These are phyloP conservation scores for Tiliqua scincoides DNA, from an alignment of 2,113 vertebrate genomes.

Conservation along the genomic window DNA sequence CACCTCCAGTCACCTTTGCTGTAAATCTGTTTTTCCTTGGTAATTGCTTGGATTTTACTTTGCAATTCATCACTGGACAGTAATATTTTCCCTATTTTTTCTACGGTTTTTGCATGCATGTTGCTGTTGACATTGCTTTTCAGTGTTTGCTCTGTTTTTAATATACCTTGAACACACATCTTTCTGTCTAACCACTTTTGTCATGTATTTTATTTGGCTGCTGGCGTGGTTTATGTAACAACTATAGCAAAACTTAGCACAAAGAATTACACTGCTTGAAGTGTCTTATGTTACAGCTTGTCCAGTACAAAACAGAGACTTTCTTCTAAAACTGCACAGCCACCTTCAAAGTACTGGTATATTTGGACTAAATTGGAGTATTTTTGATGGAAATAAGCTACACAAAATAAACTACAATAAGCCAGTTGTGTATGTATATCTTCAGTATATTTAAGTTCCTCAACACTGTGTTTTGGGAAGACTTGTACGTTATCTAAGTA, in stretches of 20 bases:
- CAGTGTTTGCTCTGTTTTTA: neutral
- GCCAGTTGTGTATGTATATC: neutral
- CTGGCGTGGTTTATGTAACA: slow-evolving; percentile 51
- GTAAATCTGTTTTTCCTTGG: slow-evolving; percentile 33
- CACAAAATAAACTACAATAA: neutral
- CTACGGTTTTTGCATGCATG: slow-evolving; percentile 37
- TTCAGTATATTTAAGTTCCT: neutral
- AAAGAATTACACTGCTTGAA: neutral
- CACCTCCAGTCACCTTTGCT: slow-evolving; percentile 46
- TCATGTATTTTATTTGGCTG: slow-evolving; percentile 26
- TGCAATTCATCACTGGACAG: slow-evolving; percentile 15
- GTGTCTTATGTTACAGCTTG: slow-evolving; percentile 18
- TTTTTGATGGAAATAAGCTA: neutral
- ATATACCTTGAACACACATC: neutral
- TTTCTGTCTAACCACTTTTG: neutral
- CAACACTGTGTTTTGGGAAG: neutral
- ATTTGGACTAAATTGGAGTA: neutral
- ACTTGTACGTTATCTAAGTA: neutral
- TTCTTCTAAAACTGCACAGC: neutral
- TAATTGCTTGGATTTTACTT: slow-evolving; percentile 23
- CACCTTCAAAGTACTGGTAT: neutral
- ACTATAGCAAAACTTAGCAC: neutral
- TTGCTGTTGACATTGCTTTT: slow-evolving; percentile 40
- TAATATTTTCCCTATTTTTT: neutral
- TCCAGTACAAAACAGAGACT: slow-evolving; percentile 43